These are phyloP conservation scores for Alviniconcha marisindica DNA, from an alignment of 1,140 invertebrate genomes.

Conservation along the genomic window DNA sequence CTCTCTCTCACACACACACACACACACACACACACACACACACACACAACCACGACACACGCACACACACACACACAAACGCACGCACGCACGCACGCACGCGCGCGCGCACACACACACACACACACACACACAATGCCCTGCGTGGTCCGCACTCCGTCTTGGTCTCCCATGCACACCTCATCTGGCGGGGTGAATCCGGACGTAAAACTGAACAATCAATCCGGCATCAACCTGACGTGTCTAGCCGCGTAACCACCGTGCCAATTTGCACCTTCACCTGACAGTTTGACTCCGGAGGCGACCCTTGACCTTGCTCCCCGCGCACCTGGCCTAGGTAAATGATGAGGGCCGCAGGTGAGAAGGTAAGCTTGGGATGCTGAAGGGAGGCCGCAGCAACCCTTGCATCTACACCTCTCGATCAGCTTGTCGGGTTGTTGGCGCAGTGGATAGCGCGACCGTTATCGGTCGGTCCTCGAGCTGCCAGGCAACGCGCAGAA, in stretches of 20 bases:
- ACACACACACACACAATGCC: too few relatives aligned
- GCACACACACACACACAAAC: too few relatives aligned
- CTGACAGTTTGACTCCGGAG: background rate
- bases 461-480: background rate
- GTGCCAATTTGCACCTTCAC: slow-evolving; percentile 2
- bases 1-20: background rate
- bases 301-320: background rate
- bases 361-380: background rate
- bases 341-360: background rate
- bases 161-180: too few relatives aligned
- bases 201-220: background rate
- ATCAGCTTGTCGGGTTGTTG: background rate
- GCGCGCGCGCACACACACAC: too few relatives aligned
- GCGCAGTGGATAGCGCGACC: background rate
- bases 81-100: too few relatives aligned
- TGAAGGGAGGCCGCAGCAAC: too few relatives aligned
- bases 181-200: background rate
- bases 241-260: background rate
- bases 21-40: too few relatives aligned
- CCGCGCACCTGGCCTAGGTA: slow-evolving; percentile 1
- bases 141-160: too few relatives aligned
- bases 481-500: background rate
- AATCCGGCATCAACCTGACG: background rate
- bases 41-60: too few relatives aligned
- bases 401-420: background rate